Evolutionary conservation across 2,797 vertebrate genomes (phyloP), one percentile per base, ranked within the genome.

Genomic region (Delichon dasypus): DNA sequence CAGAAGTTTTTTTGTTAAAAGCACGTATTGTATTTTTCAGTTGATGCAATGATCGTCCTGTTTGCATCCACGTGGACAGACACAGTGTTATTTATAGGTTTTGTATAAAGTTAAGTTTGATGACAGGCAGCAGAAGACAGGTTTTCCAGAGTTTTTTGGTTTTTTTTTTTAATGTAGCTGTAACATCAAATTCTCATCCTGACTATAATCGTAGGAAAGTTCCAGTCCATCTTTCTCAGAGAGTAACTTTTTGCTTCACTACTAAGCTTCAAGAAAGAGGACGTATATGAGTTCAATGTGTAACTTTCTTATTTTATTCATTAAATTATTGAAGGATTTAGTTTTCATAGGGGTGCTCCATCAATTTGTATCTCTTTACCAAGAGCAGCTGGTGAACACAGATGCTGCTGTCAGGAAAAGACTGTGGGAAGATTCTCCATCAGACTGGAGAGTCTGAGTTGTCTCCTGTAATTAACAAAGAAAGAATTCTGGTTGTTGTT

Each of bases 401-500:
- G 68, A n/a, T 44, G 42, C 8, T 57, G 18, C 54, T 82, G 45
- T 60, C 34, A 45, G 30, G 48, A 91, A 66, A 76, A 83, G 38
- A 38, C 38, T 38, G 38, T 38, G 38, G 38, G 38, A 38, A 38
- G 38, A 38, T 11, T 38, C 38, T 38, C 38, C 11, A 11, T 38
- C 36, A 80, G 27, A 51, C 22, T 34, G 58, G 40, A 29, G 17
- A 11, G 2, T 44, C 4, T 25, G 20, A 50, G 27, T 23, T 0
- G 0, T 47, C 20, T 61, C 3, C 13, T 65, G 3, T 32, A 78
- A 42, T 27, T 47, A 68, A 38, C 10, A 0, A 2, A n/a, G 10
- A 0, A 2, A n/a, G 10, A 77, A 27, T n/a, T 8, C 5, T 65
- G 64, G 6, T 19, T 21, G 27, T 22, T 45, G 4, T 58, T 66